Conservation (phyloP, 1,140 invertebrate genomes). For the Ooceraea biroi region DNA sequence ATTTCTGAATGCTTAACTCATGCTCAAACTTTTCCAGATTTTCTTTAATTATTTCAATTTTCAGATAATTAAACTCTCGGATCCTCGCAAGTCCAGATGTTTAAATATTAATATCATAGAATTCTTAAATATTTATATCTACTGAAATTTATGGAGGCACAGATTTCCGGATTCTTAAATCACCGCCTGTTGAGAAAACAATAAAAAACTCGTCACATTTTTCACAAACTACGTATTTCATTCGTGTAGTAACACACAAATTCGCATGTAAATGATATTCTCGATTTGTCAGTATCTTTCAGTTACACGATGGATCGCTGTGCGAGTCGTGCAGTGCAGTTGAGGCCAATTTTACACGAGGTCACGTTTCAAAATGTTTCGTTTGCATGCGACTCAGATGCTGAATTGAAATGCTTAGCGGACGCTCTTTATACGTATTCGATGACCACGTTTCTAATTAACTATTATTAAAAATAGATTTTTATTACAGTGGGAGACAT, state of each 20-base stretch:
- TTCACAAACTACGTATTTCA: background rate
- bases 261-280: background rate
- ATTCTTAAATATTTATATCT: background rate
- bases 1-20: background rate
- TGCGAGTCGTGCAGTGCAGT: background rate
- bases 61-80: background rate
- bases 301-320: slow-evolving; percentile 23
- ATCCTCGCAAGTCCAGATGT: background rate
- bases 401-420: slow-evolving; percentile 43
- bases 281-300: slow-evolving; percentile 28
- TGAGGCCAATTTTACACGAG: slow-evolving; percentile 37
- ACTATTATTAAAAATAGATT: slow-evolving; percentile 23
- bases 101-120: background rate
- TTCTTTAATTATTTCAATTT: background rate
- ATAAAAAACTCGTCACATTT: background rate
- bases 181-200: background rate
- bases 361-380: slow-evolving; percentile 29
- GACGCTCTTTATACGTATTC: background rate
- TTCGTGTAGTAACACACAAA: background rate
- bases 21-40: too few species aligned
- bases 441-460: slow-evolving; percentile 22
- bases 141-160: background rate
- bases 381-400: slow-evolving; percentile 18
- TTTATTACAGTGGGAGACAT: background rate
- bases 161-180: background rate